phyloP scores from a whole-genome alignment of 2,888 invertebrate genomes.

The Mactromeris polynyma region DNA sequence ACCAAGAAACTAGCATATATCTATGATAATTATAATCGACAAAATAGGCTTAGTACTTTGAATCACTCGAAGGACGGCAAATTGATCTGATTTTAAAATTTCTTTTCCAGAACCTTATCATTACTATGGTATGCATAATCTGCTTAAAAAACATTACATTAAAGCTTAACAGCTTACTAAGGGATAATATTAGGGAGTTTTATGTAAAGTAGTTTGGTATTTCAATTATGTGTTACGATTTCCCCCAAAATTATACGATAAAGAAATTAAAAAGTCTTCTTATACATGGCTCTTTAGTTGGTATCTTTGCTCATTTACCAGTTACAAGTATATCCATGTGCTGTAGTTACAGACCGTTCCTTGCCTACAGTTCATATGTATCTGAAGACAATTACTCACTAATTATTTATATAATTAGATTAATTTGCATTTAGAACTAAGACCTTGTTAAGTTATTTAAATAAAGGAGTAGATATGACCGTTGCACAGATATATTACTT shows the following conservation, averaged over 20 bases:
- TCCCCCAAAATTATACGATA: too few relatives aligned
- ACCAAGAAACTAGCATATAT: too few relatives aligned
- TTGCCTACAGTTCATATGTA: too few relatives aligned
- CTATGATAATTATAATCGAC: too few relatives aligned
- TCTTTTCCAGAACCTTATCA: background rate
- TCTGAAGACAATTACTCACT: background rate
- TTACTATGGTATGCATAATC: background rate
- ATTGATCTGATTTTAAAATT: background rate
- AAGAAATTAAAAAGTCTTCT: too few relatives aligned
- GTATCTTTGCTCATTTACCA: too few relatives aligned
- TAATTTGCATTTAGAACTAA: background rate
- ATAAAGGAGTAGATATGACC: background rate
- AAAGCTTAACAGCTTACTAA: background rate
- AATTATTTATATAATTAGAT: background rate
- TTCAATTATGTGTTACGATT: too few relatives aligned
- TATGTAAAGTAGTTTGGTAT: background rate
- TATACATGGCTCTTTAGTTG: too few relatives aligned
- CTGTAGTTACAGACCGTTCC: too few relatives aligned
- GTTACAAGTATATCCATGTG: too few relatives aligned
- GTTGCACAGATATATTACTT: background rate
- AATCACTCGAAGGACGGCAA: background rate
- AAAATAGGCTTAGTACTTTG: background rate
- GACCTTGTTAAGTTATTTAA: background rate
- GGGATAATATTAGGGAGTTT: background rate
- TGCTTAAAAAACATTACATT: background rate